Conservation (phyloP, 2,888 invertebrate genomes). For the Lottia scabra region DNA sequence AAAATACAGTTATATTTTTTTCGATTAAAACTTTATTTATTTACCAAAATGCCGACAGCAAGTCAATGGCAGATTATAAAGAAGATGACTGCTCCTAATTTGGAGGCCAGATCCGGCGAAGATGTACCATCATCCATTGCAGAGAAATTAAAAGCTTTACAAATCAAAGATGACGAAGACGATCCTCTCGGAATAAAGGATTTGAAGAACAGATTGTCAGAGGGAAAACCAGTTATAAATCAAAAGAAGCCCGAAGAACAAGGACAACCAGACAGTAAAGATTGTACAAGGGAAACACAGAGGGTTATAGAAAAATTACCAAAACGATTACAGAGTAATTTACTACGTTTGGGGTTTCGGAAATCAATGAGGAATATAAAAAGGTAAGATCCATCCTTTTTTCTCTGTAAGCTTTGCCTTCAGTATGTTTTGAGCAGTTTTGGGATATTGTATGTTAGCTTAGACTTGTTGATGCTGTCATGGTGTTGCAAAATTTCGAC, state of each 20-base stretch:
- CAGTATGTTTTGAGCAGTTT: no score
- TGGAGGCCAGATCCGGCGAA: neutral
- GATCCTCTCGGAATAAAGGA: neutral
- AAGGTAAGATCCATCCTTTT: no score
- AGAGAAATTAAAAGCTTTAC: neutral
- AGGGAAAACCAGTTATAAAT: neutral
- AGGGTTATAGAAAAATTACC: neutral
- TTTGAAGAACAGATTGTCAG: neutral
- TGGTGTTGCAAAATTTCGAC: no score
- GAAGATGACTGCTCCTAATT: neutral
- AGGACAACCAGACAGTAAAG: neutral
- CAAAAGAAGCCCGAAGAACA: neutral
- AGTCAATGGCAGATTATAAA: neutral
- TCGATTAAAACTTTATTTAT: no score
- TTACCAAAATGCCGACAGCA: neutral
- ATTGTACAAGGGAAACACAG: neutral
- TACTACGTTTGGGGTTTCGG: neutral
- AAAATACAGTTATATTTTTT: no score
- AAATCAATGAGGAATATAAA: neutral
- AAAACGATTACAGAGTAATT: neutral
- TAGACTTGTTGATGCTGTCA: no score
- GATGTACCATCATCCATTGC: neutral
- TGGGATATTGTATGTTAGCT: no score
- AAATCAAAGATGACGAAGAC: neutral
- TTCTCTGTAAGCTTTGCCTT: no score